phyloP scores from a whole-genome alignment of 2,113 vertebrate genomes.

The Platycercus adscitus region DNA sequence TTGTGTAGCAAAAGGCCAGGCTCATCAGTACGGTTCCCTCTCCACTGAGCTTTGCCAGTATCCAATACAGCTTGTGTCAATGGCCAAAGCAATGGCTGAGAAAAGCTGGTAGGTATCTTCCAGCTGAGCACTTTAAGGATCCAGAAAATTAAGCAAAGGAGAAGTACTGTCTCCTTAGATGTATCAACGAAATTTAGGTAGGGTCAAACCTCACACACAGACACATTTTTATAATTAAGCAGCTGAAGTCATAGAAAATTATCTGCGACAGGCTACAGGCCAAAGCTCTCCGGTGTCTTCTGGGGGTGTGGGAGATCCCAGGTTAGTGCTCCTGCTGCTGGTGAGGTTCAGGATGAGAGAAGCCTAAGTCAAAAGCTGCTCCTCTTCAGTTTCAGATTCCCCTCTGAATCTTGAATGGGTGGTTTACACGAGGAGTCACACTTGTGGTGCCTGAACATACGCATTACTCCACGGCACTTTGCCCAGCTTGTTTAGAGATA shows the following conservation, averaged over 20 bases:
- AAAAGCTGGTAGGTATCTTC: background rate
- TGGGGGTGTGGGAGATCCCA: background rate
- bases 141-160: background rate
- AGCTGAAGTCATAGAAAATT: background rate
- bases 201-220: background rate
- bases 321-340: rapidly evolving
- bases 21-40: background rate
- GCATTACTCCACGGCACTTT: rapidly evolving
- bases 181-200: background rate
- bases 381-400: background rate
- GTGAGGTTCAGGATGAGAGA: background rate
- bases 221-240: background rate
- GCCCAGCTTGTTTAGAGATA: background rate
- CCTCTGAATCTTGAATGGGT: background rate
- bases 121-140: background rate
- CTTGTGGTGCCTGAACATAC: background rate
- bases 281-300: background rate
- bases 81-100: background rate
- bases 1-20: background rate
- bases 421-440: background rate
- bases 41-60: background rate
- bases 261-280: background rate
- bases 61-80: background rate
- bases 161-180: background rate
- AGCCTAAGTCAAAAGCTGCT: background rate